phyloP scores from a whole-genome alignment of 2,113 vertebrate species.

The Sciurus niger region DNA sequence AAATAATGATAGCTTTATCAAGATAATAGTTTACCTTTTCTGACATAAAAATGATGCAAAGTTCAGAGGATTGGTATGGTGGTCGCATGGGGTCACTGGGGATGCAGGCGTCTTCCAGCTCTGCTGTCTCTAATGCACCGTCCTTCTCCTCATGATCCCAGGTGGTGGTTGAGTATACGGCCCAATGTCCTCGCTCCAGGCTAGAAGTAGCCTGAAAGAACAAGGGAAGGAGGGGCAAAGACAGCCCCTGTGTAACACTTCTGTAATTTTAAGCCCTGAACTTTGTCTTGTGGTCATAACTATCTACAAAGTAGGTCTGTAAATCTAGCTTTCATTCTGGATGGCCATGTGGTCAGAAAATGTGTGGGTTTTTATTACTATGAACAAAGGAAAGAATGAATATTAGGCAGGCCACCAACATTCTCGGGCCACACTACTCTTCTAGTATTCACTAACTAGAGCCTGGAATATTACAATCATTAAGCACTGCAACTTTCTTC shows the following conservation, averaged over 20 bases:
- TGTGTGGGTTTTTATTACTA: background rate
- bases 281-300: background rate
- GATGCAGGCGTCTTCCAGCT: background rate
- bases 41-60: background rate
- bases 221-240: background rate
- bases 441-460: background rate
- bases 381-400: background rate
- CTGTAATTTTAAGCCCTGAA: background rate
- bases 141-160: background rate
- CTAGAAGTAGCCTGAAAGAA: background rate
- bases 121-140: background rate
- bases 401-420: background rate
- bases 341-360: background rate
- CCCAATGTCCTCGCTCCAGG: background rate
- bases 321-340: constrained; percentile 42
- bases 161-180: background rate
- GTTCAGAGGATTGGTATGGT: background rate
- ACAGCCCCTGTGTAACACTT: background rate
- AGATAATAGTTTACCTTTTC: background rate
- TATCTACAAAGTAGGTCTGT: background rate
- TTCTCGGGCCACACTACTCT: background rate
- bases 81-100: no score
- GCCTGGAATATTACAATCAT: background rate
- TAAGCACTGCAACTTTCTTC: background rate
- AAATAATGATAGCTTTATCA: background rate